Percentiles rank a stretch among this genome's conserved stretches.
Conservation (phyloP, 2,113 vertebrate genomes). For the Equus quagga region DNA sequence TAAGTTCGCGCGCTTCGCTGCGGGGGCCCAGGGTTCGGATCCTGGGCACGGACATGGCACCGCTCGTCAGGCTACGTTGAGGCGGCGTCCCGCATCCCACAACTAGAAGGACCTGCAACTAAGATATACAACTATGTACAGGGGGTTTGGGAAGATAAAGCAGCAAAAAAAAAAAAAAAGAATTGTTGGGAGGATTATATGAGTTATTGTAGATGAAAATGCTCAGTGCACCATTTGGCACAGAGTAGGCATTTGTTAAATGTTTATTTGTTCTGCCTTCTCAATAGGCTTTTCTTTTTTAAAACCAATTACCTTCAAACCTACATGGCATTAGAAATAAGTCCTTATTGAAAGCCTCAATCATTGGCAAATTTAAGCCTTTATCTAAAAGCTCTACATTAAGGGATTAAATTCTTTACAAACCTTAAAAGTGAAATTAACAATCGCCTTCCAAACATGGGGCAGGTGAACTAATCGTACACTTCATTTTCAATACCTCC, state of each 20-base stretch:
- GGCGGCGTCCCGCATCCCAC: too few species aligned
- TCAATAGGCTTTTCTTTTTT: conserved; percentile 40
- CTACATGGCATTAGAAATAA: background rate
- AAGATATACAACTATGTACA: too few species aligned
- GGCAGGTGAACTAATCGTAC: background rate
- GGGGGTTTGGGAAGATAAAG: too few species aligned
- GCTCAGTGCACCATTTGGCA: background rate
- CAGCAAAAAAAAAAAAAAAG: background rate
- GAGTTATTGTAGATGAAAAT: background rate
- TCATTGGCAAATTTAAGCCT: conserved; percentile 12
- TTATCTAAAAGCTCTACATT: conserved; percentile 31
- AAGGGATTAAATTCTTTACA: conserved; percentile 68
- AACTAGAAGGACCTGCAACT: too few species aligned
- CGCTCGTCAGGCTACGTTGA: too few species aligned
- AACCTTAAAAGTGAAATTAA: conserved; percentile 29
- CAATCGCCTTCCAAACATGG: background rate
- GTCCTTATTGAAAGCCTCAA: conserved; percentile 1
- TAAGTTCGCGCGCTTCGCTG: too few species aligned
- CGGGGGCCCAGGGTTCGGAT: too few species aligned
- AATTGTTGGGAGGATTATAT: background rate
- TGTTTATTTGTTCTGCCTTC: conserved; percentile 22
- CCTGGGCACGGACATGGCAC: too few species aligned
- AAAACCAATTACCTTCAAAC: conserved; percentile 59
- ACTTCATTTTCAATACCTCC: background rate
- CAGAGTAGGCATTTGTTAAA: background rate